A percentile compares a stretch with the other conserved stretches of the same genome.
These are phyloP conservation scores for Troides aeacus DNA, from an alignment of 2,888 invertebrate species.

Conservation along the genomic window DNA sequence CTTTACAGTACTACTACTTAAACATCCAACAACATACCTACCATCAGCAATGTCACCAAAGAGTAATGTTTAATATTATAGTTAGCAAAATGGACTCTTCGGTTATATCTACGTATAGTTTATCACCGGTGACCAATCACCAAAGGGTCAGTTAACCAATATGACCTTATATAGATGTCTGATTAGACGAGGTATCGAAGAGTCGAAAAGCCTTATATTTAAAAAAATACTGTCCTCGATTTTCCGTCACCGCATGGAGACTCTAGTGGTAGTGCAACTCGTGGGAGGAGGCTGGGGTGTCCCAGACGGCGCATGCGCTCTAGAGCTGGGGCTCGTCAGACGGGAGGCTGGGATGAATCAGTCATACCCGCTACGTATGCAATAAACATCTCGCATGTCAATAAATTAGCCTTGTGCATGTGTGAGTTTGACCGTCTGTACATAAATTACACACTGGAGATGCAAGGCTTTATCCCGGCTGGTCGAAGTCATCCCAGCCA, in stretches of 20 bases:
- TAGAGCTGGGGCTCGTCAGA: neutral
- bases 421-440: neutral
- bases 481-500: neutral
- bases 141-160: too few relatives aligned
- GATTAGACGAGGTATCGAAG: too few relatives aligned
- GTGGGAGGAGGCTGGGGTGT: slow-evolving; percentile 25
- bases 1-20: too few relatives aligned
- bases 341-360: slow-evolving; percentile 9
- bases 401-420: slow-evolving; percentile 14
- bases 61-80: too few relatives aligned
- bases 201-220: too few relatives aligned
- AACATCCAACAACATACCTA: too few relatives aligned
- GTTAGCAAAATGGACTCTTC: too few relatives aligned
- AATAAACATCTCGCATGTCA: slow-evolving; percentile 13
- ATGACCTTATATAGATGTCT: too few relatives aligned
- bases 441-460: neutral
- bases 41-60: too few relatives aligned
- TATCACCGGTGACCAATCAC: too few relatives aligned
- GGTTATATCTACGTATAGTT: too few relatives aligned
- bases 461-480: neutral
- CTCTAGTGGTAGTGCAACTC: slow-evolving; percentile 18
- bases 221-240: too few relatives aligned
- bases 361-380: slow-evolving; percentile 5
- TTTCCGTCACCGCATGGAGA: slow-evolving; percentile 2
- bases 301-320: slow-evolving; percentile 21